Base-by-base conservation (phyloP, 2,113 vertebrate genomes). In the Poeciliopsis prolifica region DNA sequence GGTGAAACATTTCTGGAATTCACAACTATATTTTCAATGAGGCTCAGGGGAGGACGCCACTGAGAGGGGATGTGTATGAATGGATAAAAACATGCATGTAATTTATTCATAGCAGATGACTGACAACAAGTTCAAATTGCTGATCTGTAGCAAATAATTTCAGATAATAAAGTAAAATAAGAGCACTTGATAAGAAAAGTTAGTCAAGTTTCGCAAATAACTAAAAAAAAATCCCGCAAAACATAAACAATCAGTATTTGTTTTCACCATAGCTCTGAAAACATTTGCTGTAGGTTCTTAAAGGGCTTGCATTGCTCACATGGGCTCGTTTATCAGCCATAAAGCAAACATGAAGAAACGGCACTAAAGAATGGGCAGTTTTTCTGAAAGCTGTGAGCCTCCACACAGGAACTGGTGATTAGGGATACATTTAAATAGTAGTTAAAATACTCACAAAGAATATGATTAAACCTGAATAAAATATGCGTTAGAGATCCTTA, bases 1-100 rank as follows among this genome's bases (percentile, higher is more conserved):
- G 91, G 91, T 91, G 89, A 93, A 91, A 91, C 87, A 88, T 92
- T 91, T 80, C 72, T 81, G 78, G 86, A 87, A 87, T 90, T 85
- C 81, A 77, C 81, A 89, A 88, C 89, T 87, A 82, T 78, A 83
- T 90, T 89, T 80, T 72, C 70, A 76, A 79, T 74, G 37, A 82
- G 82, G 63, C 72, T 70, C 70, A 70, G 71, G 65, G 62, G 65
- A 70, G 31, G 54, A n/a, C 22, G 6, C 31, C 26, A 15, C 44
- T 28, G 82, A 82, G 48, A 44, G 78, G 60, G 42, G 5, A 5
- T 69, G 35, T 70, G 13, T 40, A 61, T 67, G 65, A 48, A 62
- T 51, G 35, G 65, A 71, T 68, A 70, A 83, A 78, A 8, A 15
- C 62, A 29, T 61, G 17, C 14, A 60, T 77, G 51, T 29, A 7